Evolutionary conservation across 2,888 invertebrate species (phyloP), one percentile per base, ranked within the genome.

Genomic region (Byasa hedistus): DNA sequence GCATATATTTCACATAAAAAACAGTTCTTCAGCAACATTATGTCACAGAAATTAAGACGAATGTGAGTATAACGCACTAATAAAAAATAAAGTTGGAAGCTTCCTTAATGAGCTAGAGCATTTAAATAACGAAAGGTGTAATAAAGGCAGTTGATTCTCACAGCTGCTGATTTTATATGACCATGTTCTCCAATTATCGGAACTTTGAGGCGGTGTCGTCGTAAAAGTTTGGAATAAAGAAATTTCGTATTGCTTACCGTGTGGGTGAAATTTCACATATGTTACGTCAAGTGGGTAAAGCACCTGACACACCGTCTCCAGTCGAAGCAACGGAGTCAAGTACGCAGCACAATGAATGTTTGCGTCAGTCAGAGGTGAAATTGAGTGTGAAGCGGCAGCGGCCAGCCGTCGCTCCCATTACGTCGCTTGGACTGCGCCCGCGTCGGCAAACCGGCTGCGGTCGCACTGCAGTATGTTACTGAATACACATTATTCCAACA

Each of bases 331-430:
- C 71, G 72, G 75, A 79, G 80, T 80, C 76, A 86, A 87, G 87
- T 87, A 85, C 81, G 78, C 77, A 83, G 84, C 79, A 81, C 84
- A 86, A 91, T 91, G 81, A 88, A 88, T 90, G 91, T 90, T 87
- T 85, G 89, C 85, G 91, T 91, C 91, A 88, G 84, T 91, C 91
- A 91, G 84, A 90, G 89, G 89, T 90, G 91, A 91, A 91, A 91
- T 91, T 91, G 90, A 89, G 88, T 91, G 91, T 90, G 90, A 91
- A 89, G 89, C 88, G 84, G 89, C 91, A 90, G 91, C 85, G 89
- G 85, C 84, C 77, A 84, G 87, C 85, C 89, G 89, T 91, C 91
- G 91, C 89, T 90, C 91, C 89, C 88, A 90, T 87, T 91, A 88
- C 86, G 86, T 89, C 89, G 86, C 81, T 83, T 80, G 83, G 83